Evolutionary conservation across 1,140 invertebrate genomes (phyloP), one percentile per base, ranked within the genome.

Genomic region (Gerris buenoi): DNA sequence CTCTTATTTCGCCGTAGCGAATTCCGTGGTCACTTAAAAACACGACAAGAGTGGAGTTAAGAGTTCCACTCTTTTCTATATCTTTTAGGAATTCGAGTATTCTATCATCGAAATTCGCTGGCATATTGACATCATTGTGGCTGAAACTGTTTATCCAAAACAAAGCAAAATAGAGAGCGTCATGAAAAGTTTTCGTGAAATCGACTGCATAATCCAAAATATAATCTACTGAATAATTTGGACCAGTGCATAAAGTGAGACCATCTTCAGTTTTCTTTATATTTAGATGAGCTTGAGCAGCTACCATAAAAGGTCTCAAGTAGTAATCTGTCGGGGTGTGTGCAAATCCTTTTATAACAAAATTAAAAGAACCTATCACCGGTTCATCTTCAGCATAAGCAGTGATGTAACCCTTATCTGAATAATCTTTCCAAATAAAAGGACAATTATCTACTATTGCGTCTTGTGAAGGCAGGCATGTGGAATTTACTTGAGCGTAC

Each of bases 1-100:
- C 76, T 23, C 89, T 75, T 22, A 93, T 85, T 1, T 80, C 79
- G 1, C 94, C 93, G 80, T 89, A 96, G 27, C 95, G 77, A 73
- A 94, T 87, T 0, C 95, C 95, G 76, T 98, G 95, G 77, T 98
- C 95, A 73, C 92, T 95, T 70, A 94, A 81, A 22, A 96, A 83
- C 26, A 97, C 80, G 0, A 97, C 75, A 70, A 88, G 77, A 0
- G 85, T 85, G 61, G 86, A 82, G 56, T 89, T 82, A 69, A 88
- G 76, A 15, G 83, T 79, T 0, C 83, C 82, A 15, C 79, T 77
- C 0, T 78, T 72, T 22, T 85, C 78, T 27, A 90, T 71, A 1
- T 79, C 75, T 66, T 81, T 75, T 23, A 91, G 77, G 71, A 85
- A 85, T 0, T 74, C 69, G 13, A 79, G 71, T 67, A 87, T 81